phyloP scores from a whole-genome alignment of 1,140 invertebrate species.

The Drusus annulatus region DNA sequence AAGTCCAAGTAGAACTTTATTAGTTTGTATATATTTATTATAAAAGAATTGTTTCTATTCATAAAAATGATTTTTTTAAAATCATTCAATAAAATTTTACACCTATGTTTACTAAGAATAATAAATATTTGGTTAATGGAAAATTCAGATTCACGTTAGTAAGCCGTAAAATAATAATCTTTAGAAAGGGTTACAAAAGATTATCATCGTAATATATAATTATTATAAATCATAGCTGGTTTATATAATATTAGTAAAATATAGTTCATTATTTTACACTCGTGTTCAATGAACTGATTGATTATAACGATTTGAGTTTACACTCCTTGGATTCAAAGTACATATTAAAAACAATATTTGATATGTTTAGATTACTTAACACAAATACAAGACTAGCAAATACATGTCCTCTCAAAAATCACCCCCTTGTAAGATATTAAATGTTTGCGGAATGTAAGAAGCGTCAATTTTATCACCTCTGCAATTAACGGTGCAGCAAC shows the following conservation, averaged over 20 bases:
- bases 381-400: constrained; percentile 31
- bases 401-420: not conserved
- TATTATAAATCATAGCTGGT: no score
- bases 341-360: constrained; percentile 27
- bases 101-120: no score
- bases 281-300: no score
- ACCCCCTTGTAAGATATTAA: not conserved
- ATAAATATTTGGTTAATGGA: no score
- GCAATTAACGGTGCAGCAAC: no score
- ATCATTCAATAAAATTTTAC: not conserved
- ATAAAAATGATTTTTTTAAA: constrained; percentile 3
- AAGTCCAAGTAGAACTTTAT: constrained; percentile 52
- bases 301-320: not conserved
- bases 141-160: no score
- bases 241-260: no score
- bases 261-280: no score
- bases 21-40: constrained; percentile 53
- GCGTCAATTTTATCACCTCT: not conserved
- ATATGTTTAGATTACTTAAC: constrained; percentile 36
- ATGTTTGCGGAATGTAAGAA: constrained; percentile 17
- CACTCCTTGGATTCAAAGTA: not conserved
- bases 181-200: no score
- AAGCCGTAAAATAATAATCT: no score
- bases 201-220: no score
- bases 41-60: constrained; percentile 21